Evolutionary conservation across 2,113 vertebrate genomes (phyloP).

Genomic region (Rutilus rutilus): DNA sequence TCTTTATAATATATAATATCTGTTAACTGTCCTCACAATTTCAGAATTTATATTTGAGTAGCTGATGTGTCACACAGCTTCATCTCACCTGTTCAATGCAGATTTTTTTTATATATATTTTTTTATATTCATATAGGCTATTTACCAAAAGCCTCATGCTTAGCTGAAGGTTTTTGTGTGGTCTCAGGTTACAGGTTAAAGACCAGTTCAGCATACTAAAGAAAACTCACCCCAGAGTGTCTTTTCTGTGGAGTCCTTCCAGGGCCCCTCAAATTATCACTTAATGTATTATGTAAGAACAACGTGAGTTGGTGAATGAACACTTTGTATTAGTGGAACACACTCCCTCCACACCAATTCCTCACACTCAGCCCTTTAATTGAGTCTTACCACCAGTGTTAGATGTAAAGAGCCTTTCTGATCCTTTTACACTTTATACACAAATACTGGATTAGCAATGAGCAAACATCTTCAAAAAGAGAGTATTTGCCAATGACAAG

Average conservation of each 20-base stretch:
- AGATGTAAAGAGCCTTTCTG: background rate
- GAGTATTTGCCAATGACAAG: background rate
- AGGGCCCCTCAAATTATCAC: constrained; percentile 27
- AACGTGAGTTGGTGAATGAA: constrained; percentile 23
- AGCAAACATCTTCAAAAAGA: background rate
- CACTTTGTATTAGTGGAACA: constrained; percentile 13
- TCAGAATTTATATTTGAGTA: background rate
- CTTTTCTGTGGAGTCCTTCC: background rate
- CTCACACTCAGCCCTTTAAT: background rate
- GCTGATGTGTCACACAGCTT: background rate
- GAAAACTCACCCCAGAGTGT: background rate
- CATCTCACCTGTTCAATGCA: background rate
- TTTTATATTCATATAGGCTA: background rate
- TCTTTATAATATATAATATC: too few relatives aligned
- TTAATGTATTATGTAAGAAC: constrained; percentile 25
- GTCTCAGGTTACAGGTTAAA: background rate
- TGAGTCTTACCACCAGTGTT: background rate
- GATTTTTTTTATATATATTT: background rate
- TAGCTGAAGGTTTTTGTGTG: background rate
- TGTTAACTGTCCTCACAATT: background rate
- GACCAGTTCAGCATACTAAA: background rate
- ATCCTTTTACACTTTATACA: background rate
- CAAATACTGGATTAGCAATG: background rate
- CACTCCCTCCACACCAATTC: background rate
- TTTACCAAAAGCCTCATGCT: background rate